A percentile compares a stretch with the other conserved stretches of the same genome.
Conservation (phyloP, 2,888 invertebrate species). For the Chamaedrilus cognettii region DNA sequence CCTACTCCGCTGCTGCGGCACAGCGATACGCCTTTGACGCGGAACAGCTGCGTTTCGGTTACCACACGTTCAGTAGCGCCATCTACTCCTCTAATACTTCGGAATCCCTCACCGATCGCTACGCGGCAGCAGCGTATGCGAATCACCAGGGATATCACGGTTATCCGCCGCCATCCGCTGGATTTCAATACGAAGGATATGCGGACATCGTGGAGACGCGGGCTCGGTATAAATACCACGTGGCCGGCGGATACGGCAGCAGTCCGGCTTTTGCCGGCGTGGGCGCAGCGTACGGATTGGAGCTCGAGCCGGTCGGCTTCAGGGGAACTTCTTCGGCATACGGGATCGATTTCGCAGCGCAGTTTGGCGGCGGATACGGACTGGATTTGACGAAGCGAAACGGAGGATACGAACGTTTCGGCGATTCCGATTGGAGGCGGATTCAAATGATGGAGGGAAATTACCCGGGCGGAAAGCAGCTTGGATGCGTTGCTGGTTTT, state of each 20-base stretch:
- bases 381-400: conserved; percentile 4
- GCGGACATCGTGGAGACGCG: neutral
- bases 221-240: neutral
- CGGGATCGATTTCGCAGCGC: too few species aligned
- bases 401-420: too few species aligned
- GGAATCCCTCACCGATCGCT: conserved; percentile 46
- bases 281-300: neutral
- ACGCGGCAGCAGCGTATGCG: neutral
- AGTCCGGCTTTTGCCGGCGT: neutral
- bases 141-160: neutral
- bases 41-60: conserved; percentile 31
- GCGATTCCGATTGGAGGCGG: too few species aligned
- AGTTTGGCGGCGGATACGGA: conserved; percentile 7
- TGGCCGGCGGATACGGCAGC: neutral
- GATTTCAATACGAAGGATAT: neutral
- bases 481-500: too few species aligned
- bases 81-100: conserved; percentile 37
- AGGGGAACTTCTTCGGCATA: too few species aligned
- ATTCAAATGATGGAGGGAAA: too few species aligned
- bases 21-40: conserved; percentile 33
- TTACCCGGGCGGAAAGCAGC: too few species aligned
- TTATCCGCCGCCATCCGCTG: too few species aligned
- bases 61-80: conserved; percentile 22
- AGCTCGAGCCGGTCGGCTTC: neutral
- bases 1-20: conserved; percentile 42